Conservation (phyloP, 2,888 invertebrate species). For the Alsophila aescularia region DNA sequence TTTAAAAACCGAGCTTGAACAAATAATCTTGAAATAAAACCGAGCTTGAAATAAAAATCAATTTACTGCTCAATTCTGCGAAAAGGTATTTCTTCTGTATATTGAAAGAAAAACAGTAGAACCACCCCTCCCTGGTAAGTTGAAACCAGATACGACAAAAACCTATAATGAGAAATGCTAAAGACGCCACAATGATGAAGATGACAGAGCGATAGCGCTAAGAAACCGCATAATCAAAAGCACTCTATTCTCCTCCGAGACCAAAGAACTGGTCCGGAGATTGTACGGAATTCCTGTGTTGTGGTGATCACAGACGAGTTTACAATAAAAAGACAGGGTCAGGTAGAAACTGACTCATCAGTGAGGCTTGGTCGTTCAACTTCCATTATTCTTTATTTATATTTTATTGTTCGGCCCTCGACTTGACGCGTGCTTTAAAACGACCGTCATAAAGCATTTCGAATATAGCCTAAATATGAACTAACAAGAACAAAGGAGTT, state of each 20-base stretch:
- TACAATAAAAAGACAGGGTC: constrained; percentile 58
- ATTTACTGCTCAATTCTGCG: constrained; percentile 1
- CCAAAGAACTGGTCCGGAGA: constrained; percentile 36
- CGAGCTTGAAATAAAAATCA: constrained; percentile 1
- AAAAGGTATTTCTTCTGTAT: background rate
- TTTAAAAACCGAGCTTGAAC: background rate
- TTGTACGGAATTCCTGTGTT: constrained; percentile 60
- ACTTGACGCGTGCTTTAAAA: constrained; percentile 59
- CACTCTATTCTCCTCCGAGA: constrained; percentile 16
- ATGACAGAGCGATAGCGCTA: constrained; percentile 12
- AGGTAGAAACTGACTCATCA: constrained; percentile 78
- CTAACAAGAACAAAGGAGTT: constrained; percentile 17
- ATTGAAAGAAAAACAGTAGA: background rate
- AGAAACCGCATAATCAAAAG: constrained; percentile 26
- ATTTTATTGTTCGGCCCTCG: constrained; percentile 62
- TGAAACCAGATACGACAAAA: constrained; percentile 1
- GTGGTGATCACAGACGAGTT: constrained; percentile 60
- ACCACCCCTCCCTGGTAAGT: background rate
- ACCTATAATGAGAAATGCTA: background rate
- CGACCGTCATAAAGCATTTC: constrained; percentile 37
- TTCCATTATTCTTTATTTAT: constrained; percentile 73
- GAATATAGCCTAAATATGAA: constrained; percentile 20
- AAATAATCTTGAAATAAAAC: background rate
- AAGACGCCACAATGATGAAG: constrained; percentile 3
- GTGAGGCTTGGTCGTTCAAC: constrained; percentile 74